Evolutionary conservation across 2,888 invertebrate species (phyloP).

Genomic region (Lasioglossum malachurum): DNA sequence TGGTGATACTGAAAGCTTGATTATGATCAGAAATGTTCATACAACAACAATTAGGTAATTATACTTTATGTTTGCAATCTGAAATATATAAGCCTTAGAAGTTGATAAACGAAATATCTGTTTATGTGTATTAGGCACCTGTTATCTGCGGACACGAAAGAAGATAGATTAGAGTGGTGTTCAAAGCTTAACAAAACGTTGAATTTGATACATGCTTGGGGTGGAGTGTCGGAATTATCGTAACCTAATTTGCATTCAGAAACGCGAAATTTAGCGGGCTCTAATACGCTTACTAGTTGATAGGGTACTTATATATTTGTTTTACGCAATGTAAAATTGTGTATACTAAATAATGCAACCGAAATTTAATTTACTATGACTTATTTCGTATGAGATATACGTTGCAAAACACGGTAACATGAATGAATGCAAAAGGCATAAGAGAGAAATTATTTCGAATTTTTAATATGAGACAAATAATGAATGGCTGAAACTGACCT

Average conservation of each 20-base stretch:
- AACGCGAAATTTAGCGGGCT: constrained; percentile 27
- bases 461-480: neutral
- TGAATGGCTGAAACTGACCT: neutral
- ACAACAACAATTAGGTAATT: constrained; percentile 89
- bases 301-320: constrained; percentile 11
- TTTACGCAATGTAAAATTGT: constrained; percentile 32
- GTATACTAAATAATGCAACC: constrained; percentile 43
- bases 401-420: neutral
- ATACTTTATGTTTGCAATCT: constrained; percentile 23
- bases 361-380: constrained; percentile 20
- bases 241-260: constrained; percentile 20
- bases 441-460: constrained; percentile 4
- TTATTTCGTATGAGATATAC: constrained; percentile 2
- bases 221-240: constrained; percentile 71
- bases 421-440: neutral
- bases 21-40: constrained; percentile 88
- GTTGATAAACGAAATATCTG: neutral
- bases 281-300: constrained; percentile 38
- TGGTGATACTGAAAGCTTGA: constrained; percentile 89
- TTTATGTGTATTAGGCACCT: constrained; percentile 87
- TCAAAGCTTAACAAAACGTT: constrained; percentile 93
- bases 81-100: neutral
- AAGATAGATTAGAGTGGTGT: constrained; percentile 95
- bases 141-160: constrained; percentile 96
- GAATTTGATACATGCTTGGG: constrained; percentile 91